Evolutionary conservation across 2,113 vertebrate genomes (phyloP), one percentile per base, ranked within the genome.

Genomic region (Mellivora capensis): DNA sequence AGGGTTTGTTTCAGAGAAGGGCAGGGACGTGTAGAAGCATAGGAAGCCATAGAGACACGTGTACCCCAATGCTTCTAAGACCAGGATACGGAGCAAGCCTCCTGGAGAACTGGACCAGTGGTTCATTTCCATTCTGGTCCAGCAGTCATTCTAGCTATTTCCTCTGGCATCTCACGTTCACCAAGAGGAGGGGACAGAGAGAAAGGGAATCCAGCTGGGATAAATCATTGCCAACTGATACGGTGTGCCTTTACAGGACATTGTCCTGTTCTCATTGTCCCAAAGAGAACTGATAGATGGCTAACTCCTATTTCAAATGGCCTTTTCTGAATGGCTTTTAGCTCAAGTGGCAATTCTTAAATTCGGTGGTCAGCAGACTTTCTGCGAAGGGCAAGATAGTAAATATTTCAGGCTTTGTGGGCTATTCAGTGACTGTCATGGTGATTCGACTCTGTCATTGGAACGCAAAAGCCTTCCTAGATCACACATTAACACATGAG

Each of bases 371-470:
- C 39, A 42, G 71, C 13, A 59, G 17, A 80, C 27, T 57, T 88
- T 77, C 39, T 52, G 39, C 34, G 49, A 76, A 81, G 47, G 5
- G 15, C 61, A 79, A 94, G 37, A 57, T 4, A 84, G 27, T 39
- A 79, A 71, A 44, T 67, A 49, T 29, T 31, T 74, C 3, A 18
- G 20, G 29, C 31, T 57, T 44, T 47, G 72, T 34, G 77, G 76
- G 18, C 42, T 14, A 0, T 2, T 4, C 25, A 27, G 18, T 27
- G 49, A 69, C 20, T 21, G 31, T 77, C 42, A 76, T 13, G 69
- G 11, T 7, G 6, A 12, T 39, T 39, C 4, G 7, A 0, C 37
- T 64, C 27, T 67, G 27, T n/a, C 2, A 0, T 0, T 10, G 67
- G 23, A 17, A 34, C 14, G 12, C 6, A 67, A 20, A 71, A 21